These are phyloP conservation scores for Gallirallus australis DNA, from an alignment of 2,797 vertebrate species.

Conservation along the genomic window DNA sequence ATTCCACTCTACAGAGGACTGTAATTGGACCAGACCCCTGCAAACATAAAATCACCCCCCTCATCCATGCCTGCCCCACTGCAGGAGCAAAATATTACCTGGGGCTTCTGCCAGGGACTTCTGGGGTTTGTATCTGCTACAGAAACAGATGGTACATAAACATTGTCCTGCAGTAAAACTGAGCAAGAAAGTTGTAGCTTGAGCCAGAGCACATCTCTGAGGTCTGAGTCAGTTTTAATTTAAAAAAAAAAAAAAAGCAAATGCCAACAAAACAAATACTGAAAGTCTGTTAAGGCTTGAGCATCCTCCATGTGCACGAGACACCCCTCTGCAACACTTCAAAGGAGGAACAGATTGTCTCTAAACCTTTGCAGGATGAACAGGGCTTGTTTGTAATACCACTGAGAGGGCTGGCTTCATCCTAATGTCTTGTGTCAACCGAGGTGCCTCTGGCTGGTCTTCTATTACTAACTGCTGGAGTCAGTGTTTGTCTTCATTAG, in stretches of 20 bases:
- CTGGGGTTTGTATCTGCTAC: background rate
- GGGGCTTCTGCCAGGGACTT: background rate
- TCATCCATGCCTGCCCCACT: background rate
- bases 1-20: background rate
- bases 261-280: background rate
- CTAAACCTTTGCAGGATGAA: background rate
- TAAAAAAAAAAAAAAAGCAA: background rate
- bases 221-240: background rate
- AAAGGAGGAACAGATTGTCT: background rate
- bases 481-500: background rate
- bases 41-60: background rate
- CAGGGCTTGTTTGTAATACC: background rate
- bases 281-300: background rate
- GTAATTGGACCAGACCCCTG: background rate
- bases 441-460: background rate
- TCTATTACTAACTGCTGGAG: background rate
- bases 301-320: background rate
- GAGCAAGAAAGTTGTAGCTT: background rate
- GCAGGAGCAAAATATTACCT: background rate
- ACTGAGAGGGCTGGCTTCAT: background rate
- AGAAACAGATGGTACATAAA: background rate
- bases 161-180: background rate
- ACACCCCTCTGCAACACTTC: background rate
- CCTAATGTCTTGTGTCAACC: fast-evolving
- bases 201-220: background rate